Evolutionary conservation across 1,140 invertebrate species (phyloP), one percentile per base, ranked within the genome.

Genomic region (Nomia melanderi): DNA sequence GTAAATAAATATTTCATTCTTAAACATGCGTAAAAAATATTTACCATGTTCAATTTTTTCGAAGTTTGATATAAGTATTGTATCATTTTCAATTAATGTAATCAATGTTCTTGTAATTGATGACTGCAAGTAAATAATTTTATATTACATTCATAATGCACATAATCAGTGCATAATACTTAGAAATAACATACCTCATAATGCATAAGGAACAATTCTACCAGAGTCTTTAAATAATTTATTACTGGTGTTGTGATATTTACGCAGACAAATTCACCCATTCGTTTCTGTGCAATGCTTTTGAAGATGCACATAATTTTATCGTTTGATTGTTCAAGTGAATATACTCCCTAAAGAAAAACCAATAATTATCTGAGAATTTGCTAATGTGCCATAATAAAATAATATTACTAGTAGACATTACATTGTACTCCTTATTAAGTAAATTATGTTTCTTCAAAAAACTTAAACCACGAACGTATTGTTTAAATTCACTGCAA

Each of bases 1-100:
- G 53, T 78, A 87, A 7, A 20, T 50, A 60, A 88, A 88, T 23
- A 93, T 83, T 0, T 81, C 62, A 25, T 53, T 54, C 65, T 86
- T 86, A 50, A 91, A 92, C 12, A 69, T 85, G 36, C 79, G 86
- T 6, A 91, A 33, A 77, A 92, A 93, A 47, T 90, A 78, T 78
- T 90, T 83, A 9, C 91, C 91, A 36, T 89, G 78, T n/a, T 81
- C 85, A 8, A 89, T 81, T 5, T 70, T 84, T 23, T 33, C 44
- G 1, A 14, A 65, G 33, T 57, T 70, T 44, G n/a, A 1, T 12
- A 23, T 59, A 3, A 60, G 36, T 14, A 86, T 33, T 47, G 44
- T 23, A 9, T 78, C 14, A 12, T 84, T 70, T 5, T 70, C 29
- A 25, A 86, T 84, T n/a, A 87, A 65, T 39, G n/a, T 17, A 17